These are phyloP conservation scores for Vanacampus margaritifer DNA, from an alignment of 2,113 vertebrate species.

Conservation along the genomic window DNA sequence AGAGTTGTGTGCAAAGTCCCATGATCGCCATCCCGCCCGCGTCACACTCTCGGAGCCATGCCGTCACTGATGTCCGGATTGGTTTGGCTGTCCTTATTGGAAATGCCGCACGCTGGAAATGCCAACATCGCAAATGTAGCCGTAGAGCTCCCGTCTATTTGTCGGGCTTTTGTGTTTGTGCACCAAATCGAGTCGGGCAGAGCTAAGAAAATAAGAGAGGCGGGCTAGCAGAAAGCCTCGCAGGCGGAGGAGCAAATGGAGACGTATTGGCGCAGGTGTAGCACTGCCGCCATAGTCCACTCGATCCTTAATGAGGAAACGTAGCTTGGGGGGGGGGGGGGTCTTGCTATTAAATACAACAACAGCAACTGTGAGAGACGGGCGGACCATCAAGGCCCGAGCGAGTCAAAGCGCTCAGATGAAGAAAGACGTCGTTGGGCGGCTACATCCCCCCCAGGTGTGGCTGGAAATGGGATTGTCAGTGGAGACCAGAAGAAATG, in stretches of 20 bases:
- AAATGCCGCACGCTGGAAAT: slow-evolving; percentile 18
- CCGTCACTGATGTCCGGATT: slow-evolving; percentile 12
- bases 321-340: slow-evolving; percentile 53
- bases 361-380: slow-evolving; percentile 44
- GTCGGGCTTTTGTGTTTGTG: slow-evolving; percentile 6
- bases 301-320: slow-evolving; percentile 57
- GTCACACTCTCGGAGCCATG: slow-evolving; percentile 8
- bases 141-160: neutral
- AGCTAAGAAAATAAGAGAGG: neutral
- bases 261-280: slow-evolving; percentile 51
- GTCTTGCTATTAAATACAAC: slow-evolving; percentile 60
- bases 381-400: slow-evolving; percentile 19
- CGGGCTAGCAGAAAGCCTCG: slow-evolving; percentile 17
- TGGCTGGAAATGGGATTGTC: slow-evolving; percentile 27
- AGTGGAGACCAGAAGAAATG: slow-evolving; percentile 12
- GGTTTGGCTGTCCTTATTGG: slow-evolving; percentile 7
- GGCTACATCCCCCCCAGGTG: slow-evolving; percentile 48
- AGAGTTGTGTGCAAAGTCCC: slow-evolving; percentile 9
- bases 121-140: slow-evolving; percentile 1
- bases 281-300: slow-evolving; percentile 38
- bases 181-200: neutral
- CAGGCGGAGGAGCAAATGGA: slow-evolving; percentile 48
- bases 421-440: neutral
- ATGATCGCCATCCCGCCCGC: slow-evolving; percentile 9
- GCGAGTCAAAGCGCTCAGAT: slow-evolving; percentile 23